phyloP scores from a whole-genome alignment of 2,113 vertebrate species.

The Brachyistius frenatus region DNA sequence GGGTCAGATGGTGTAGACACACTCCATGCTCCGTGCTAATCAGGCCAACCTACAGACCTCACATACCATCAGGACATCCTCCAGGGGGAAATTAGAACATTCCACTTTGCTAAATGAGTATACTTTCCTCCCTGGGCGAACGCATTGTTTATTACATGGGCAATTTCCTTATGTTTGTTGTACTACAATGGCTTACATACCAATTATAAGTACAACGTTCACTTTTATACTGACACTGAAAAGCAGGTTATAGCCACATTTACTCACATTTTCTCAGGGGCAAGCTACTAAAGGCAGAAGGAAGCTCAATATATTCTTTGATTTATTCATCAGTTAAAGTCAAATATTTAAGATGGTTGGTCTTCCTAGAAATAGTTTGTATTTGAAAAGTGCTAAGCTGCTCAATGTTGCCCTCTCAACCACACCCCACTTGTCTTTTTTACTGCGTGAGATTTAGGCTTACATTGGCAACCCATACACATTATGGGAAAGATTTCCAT shows the following conservation, averaged over 20 bases:
- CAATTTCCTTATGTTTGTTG: conserved; percentile 75
- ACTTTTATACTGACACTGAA: conserved; percentile 39
- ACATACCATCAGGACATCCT: conserved; percentile 77
- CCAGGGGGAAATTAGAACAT: conserved; percentile 76
- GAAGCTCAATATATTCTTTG: neutral
- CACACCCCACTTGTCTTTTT: neutral
- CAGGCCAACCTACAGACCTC: conserved; percentile 78
- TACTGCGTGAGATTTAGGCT: neutral
- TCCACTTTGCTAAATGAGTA: conserved; percentile 72
- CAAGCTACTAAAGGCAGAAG: neutral
- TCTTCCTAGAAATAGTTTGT: too few species aligned
- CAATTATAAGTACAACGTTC: conserved; percentile 64
- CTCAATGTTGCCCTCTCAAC: neutral
- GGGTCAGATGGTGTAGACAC: conserved; percentile 83
- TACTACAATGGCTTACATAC: conserved; percentile 40
- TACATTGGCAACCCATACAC: neutral
- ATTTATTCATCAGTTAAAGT: conserved; percentile 19
- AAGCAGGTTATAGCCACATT: conserved; percentile 50
- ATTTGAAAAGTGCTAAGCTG: neutral
- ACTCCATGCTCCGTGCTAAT: conserved; percentile 79
- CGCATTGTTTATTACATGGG: conserved; percentile 72
- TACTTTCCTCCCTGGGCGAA: conserved; percentile 69
- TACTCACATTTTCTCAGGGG: conserved; percentile 41
- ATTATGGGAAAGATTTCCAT: neutral
- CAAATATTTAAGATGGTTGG: too few species aligned